Conservation (phyloP, 2,888 invertebrate genomes). For the Synanthedon myopaeformis region DNA sequence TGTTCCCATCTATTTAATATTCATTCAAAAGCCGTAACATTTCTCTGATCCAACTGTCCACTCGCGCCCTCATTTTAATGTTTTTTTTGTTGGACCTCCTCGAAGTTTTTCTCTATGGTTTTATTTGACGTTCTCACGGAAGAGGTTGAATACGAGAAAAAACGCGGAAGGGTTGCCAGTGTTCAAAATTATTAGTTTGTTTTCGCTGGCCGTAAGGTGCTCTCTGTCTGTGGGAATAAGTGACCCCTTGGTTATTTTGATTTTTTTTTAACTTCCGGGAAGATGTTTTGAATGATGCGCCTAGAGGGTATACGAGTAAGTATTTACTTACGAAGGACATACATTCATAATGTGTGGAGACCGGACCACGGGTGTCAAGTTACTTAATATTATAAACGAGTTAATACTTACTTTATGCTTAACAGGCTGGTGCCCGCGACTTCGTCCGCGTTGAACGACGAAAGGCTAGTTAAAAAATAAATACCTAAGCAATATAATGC, state of each 20-base stretch:
- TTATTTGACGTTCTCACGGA: constrained; percentile 66
- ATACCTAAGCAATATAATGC: too few species aligned
- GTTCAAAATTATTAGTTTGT: constrained; percentile 60
- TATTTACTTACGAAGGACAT: constrained; percentile 22
- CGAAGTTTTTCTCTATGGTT: constrained; percentile 47
- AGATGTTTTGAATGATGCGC: constrained; percentile 47
- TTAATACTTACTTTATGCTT: too few species aligned
- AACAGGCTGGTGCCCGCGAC: too few species aligned
- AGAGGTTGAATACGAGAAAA: constrained; percentile 55
- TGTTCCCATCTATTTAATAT: constrained; percentile 39
- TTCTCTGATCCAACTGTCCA: constrained; percentile 55
- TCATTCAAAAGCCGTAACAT: constrained; percentile 41
- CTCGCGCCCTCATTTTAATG: constrained; percentile 41
- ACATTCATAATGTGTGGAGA: constrained; percentile 9
- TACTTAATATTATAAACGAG: neutral
- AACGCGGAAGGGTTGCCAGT: constrained; percentile 64
- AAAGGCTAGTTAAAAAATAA: too few species aligned
- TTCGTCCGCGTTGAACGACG: too few species aligned
- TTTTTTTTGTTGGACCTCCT: constrained; percentile 43
- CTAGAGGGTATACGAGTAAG: too few species aligned
- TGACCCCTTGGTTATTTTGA: constrained; percentile 48
- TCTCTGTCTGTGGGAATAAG: constrained; percentile 51
- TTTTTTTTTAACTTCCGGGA: constrained; percentile 57
- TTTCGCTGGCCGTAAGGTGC: constrained; percentile 52
- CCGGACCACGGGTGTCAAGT: constrained; percentile 33